phyloP scores from a whole-genome alignment of 2,888 invertebrate genomes.

The Cosmia pyralina region DNA sequence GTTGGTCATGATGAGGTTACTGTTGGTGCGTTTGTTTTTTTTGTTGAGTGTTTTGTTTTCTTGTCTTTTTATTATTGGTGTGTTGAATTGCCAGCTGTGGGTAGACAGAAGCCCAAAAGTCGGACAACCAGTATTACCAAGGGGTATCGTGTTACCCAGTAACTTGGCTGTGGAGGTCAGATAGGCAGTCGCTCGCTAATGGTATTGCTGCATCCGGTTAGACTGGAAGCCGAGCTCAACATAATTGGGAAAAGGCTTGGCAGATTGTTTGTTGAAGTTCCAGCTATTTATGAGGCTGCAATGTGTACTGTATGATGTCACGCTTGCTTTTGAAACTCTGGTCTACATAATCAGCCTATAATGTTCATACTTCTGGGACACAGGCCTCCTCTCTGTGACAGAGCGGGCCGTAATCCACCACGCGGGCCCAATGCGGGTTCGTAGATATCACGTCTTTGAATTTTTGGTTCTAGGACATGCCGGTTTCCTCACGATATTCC shows the following conservation, averaged over 20 bases:
- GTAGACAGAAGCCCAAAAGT: neutral
- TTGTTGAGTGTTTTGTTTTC: neutral
- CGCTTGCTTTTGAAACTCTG: no score
- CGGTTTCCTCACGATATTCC: no score
- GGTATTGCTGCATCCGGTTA: neutral
- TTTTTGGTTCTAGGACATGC: no score
- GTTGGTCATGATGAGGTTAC: conserved; percentile 7
- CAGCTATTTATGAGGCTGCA: no score
- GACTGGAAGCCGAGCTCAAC: neutral
- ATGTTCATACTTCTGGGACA: no score
- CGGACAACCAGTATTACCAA: neutral
- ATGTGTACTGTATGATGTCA: no score
- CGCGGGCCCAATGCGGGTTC: no score
- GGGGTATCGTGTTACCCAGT: neutral
- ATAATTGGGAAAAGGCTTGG: neutral
- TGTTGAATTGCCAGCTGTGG: neutral
- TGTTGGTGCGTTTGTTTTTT: neutral
- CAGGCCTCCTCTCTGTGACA: no score
- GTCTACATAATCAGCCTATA: no score
- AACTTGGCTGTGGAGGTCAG: neutral
- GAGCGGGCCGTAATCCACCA: no score
- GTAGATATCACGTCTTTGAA: no score
- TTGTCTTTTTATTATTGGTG: neutral
- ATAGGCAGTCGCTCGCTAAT: neutral
- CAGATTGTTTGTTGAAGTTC: neutral